Base-by-base conservation (phyloP, 2,888 invertebrate genomes). In the Zaprionus bogoriensis region DNA sequence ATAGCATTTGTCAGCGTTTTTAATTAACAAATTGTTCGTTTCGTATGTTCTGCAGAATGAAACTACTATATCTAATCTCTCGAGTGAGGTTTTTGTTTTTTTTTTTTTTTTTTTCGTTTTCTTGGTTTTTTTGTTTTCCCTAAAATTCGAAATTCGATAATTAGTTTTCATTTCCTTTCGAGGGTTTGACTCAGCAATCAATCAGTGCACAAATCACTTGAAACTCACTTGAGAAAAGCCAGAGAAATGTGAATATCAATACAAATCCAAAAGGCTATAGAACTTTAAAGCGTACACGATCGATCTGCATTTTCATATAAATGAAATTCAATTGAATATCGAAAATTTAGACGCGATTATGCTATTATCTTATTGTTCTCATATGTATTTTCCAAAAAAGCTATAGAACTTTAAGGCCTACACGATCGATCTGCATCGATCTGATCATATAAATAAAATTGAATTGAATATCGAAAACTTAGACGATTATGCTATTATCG, bases 1-100 rank as follows among this genome's bases (percentile, higher is more conserved):
- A 22, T 20, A 22, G 20, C 41, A 41, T 47, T 42, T 50, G 39
- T 63, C 23, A 25, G 55, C 19, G 19, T 39, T 53, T 67, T 60
- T 54, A 60, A 70, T 70, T 67, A 62, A 63, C 32, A 57, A 54
- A 45, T 54, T 67, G 54, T 46, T 38, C 20, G 22, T 36, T 54
- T 25, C n/a, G 20, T 9, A 9, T 32, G 32, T 32, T 14, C n/a
- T n/a, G n/a, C n/a, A n/a, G n/a, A n/a, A n/a, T 32, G 2, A 6
- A 41, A 41, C 19, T 12, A n/a, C 2, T 12, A 10, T 45, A 74
- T 70, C 74, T 68, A 55, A 69, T 69, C 73, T 47, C n/a, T n/a
- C n/a, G n/a, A n/a, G n/a, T n/a, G n/a, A n/a, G n/a, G n/a, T n/a
- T n/a, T n/a, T n/a, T n/a, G n/a, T n/a, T n/a, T n/a, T n/a, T n/a